Percentiles rank a stretch among this genome's conserved stretches.
phyloP scores from a whole-genome alignment of 2,113 vertebrate species.

The Leucopternis melanops region DNA sequence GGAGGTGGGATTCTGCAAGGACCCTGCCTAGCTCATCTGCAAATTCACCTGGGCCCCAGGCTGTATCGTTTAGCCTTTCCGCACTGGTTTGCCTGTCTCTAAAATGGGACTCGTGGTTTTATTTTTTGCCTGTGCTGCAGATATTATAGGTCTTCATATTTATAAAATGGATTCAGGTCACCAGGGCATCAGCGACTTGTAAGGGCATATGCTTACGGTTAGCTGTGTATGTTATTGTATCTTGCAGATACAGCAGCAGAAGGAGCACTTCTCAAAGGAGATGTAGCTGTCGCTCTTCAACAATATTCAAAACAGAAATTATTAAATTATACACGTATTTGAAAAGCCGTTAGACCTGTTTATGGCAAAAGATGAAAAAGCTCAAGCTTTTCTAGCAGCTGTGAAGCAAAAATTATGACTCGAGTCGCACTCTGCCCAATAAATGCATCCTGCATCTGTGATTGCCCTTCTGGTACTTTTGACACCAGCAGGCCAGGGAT shows the following conservation, averaged over 20 bases:
- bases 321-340: neutral
- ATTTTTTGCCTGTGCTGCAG: neutral
- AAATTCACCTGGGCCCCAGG: neutral
- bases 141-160: neutral
- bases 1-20: neutral
- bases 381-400: neutral
- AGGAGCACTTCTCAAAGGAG: neutral
- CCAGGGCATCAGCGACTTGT: neutral
- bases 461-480: neutral
- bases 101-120: neutral
- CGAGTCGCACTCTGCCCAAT: neutral
- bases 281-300: neutral
- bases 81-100: neutral
- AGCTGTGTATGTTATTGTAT: fast-evolving
- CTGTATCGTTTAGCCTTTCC: neutral
- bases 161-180: neutral
- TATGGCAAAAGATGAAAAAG: neutral
- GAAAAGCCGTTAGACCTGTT: neutral
- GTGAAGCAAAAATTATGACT: neutral
- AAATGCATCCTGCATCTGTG: neutral
- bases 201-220: neutral
- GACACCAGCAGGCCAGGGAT: neutral
- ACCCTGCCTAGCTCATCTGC: neutral
- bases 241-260: neutral
- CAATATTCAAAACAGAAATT: neutral